A percentile compares a stretch with the other conserved stretches of the same genome.
These are phyloP conservation scores for Pterocles orientalis DNA, from an alignment of 2,113 vertebrate genomes.

Conservation along the genomic window DNA sequence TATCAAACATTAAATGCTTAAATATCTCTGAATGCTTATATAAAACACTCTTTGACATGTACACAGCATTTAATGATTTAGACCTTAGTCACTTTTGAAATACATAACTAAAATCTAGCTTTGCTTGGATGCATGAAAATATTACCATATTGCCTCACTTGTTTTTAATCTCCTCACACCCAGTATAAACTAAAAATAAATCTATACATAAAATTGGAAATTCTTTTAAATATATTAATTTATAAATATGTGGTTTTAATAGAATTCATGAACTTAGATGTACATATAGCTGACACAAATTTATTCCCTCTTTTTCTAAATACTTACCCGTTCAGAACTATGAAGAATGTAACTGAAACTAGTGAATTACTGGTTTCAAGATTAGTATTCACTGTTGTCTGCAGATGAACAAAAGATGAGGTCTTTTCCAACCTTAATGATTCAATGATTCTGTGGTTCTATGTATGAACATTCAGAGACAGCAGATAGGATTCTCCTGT, in stretches of 20 bases:
- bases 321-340: neutral
- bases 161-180: neutral
- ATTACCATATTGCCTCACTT: neutral
- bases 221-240: neutral
- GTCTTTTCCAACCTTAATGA: too few relatives aligned
- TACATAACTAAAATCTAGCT: neutral
- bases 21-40: neutral
- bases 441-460: too few relatives aligned
- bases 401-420: neutral
- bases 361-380: conserved; percentile 21
- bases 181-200: neutral
- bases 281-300: neutral
- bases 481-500: neutral
- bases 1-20: neutral
- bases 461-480: neutral
- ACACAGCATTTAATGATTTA: neutral
- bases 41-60: neutral
- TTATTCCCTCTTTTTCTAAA: neutral
- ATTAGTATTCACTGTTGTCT: neutral
- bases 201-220: neutral
- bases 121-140: neutral
- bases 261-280: neutral
- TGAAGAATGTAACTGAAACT: neutral
- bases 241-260: neutral
- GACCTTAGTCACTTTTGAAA: neutral